Base-by-base conservation (phyloP, 2,797 vertebrate species). In the Brachyalestes nurse region DNA sequence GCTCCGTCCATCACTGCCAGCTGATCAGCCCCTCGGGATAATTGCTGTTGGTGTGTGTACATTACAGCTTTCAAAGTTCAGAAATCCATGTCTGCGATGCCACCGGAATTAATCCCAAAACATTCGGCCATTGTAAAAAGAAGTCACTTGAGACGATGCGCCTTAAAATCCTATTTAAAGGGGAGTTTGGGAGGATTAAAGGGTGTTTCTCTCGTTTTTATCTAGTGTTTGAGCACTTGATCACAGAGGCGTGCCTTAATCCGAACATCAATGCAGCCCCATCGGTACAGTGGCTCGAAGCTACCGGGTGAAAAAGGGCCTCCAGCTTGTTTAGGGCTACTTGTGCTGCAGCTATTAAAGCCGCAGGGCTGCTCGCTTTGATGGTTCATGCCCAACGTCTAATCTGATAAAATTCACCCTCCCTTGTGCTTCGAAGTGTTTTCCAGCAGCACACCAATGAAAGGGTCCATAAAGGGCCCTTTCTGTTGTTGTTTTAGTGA, bases 191-290 rank as follows among this genome's bases (percentile, higher is more conserved):
- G 79, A 92, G 96, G 96, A 97, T 97, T 96, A 97, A 97, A 96
- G 95, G 95, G 93, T 95, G 93, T 96, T 92, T 95, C 94, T 95
- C 89, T 91, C 93, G 93, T 90, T 97, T 97, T 97, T 95, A 96
- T 97, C 95, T 95, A 91, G 92, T 94, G 94, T 96, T 96, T 97
- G 96, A 97, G 95, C 93, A 96, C 95, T 97, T 97, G 97, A 97
- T 99, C 96, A 96, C 90, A 92, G 95, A 96, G 92, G 94, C 96
- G 91, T 97, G 95, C 92, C 94, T 93, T 97, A 97, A 99, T 97
- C 96, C 94, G 86, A 95, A 97, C 95, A 96, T 97, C 96, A 95
- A 97, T 97, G 96, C 92, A 85, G 91, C 89, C 92, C 96, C 93
- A 93, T 97, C 96, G 97, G 92, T 93, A 93, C 94, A 91, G 85